Evolutionary conservation across 2,888 invertebrate species (phyloP).

Genomic region (Dione juno): DNA sequence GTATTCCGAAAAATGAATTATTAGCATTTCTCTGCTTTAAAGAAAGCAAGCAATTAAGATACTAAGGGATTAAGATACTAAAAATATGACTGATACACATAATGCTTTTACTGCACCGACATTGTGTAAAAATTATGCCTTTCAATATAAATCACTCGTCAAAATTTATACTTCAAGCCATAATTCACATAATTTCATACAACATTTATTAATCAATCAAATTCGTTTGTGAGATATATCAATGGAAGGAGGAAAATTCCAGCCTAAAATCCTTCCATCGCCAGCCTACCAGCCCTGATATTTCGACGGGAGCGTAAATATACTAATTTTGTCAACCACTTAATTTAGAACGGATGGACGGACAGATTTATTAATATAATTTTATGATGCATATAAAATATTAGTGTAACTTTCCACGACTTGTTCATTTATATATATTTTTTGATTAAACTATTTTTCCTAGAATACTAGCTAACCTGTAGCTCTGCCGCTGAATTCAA

Average conservation of each 20-base stretch:
- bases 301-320: slow-evolving; percentile 59
- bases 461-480: no score
- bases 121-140: not conserved
- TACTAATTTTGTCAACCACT: slow-evolving; percentile 66
- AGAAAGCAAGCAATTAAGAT: no score
- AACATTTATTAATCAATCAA: slow-evolving; percentile 18
- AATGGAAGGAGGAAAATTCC: slow-evolving; percentile 32
- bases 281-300: slow-evolving; percentile 53
- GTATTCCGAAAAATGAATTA: no score
- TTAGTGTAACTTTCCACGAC: slow-evolving; percentile 35
- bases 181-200: slow-evolving; percentile 7
- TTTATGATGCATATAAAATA: slow-evolving; percentile 48
- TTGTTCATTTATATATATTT: not conserved
- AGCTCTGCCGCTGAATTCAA: no score
- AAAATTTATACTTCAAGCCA: not conserved
- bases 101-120: not conserved
- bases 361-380: slow-evolving; percentile 60
- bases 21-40: not conserved
- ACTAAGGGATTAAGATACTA: no score
- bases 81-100: not conserved
- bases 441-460: not conserved
- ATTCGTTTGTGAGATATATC: slow-evolving; percentile 16
- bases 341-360: slow-evolving; percentile 59
- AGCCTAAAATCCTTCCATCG: slow-evolving; percentile 27
- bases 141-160: not conserved